Evolutionary conservation across 2,888 invertebrate species (phyloP).

Genomic region (Chrysolina haemoptera): DNA sequence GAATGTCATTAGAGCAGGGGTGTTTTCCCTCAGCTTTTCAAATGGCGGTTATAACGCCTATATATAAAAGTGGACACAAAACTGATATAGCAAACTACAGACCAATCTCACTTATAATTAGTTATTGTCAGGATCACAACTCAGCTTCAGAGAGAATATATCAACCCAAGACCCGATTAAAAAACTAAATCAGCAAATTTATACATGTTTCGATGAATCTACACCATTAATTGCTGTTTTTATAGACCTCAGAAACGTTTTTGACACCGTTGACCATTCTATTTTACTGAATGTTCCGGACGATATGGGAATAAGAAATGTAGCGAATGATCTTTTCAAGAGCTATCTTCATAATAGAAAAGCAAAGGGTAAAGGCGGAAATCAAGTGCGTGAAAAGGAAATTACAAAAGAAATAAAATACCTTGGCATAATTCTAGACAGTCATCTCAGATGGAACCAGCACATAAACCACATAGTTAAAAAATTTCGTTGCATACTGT

Average conservation of each 20-base stretch:
- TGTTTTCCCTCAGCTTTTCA: too few species aligned
- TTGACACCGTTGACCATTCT: too few species aligned
- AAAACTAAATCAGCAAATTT: slow-evolving; percentile 2
- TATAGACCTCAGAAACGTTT: background rate
- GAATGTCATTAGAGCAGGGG: too few species aligned
- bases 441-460: too few species aligned
- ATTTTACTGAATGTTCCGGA: background rate
- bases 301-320: slow-evolving; percentile 3
- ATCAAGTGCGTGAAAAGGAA: too few species aligned
- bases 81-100: slow-evolving; percentile 20
- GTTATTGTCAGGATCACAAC: slow-evolving; percentile 10
- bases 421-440: too few species aligned
- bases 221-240: slow-evolving; percentile 6
- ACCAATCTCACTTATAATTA: slow-evolving; percentile 24
- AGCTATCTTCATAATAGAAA: background rate
- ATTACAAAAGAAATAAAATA: too few species aligned
- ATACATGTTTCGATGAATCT: slow-evolving; percentile 3
- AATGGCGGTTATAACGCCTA: too few species aligned
- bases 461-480: too few species aligned
- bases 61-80: slow-evolving; percentile 24
- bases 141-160: slow-evolving; percentile 12
- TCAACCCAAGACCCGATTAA: slow-evolving; percentile 12
- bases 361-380: background rate
- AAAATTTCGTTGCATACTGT: too few species aligned
- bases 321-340: slow-evolving; percentile 1